Percentiles rank a stretch among this genome's conserved stretches.
Evolutionary conservation across 2,888 invertebrate genomes (phyloP).

Genomic region (Acrobasis consociella): DNA sequence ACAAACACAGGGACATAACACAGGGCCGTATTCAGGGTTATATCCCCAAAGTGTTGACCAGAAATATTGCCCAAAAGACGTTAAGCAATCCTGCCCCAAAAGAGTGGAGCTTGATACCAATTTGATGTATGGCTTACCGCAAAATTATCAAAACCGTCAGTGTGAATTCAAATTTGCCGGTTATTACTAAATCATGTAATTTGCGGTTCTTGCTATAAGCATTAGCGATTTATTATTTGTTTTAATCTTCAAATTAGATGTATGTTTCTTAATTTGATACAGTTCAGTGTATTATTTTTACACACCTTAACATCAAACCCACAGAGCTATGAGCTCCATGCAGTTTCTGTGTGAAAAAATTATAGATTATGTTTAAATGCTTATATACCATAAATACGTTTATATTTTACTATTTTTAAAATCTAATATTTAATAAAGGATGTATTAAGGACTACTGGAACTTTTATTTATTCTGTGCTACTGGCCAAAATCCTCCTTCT

Average conservation of each 20-base stretch:
- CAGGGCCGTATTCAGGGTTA: constrained; percentile 1
- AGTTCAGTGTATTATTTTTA: background rate
- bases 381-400: too few relatives aligned
- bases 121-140: constrained; percentile 13
- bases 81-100: constrained; percentile 14
- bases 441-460: too few relatives aligned
- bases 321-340: too few relatives aligned
- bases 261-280: background rate
- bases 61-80: background rate
- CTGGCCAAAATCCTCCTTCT: too few relatives aligned
- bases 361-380: too few relatives aligned
- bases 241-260: background rate
- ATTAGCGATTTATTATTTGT: background rate
- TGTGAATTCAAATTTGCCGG: constrained; percentile 13
- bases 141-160: constrained; percentile 18
- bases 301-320: too few relatives aligned
- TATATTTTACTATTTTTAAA: too few relatives aligned
- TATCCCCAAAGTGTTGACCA: constrained; percentile 9
- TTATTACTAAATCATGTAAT: constrained; percentile 11
- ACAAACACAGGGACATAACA: constrained; percentile 3
- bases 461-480: too few relatives aligned
- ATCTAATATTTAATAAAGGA: too few relatives aligned
- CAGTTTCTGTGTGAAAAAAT: too few relatives aligned
- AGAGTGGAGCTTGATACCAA: constrained; percentile 7
- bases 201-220: constrained; percentile 2